A percentile compares a stretch with the other conserved stretches of the same genome.
These are phyloP conservation scores for Heteractis magnifica DNA, from an alignment of 92 coral and sea anemone species.

Conservation along the genomic window DNA sequence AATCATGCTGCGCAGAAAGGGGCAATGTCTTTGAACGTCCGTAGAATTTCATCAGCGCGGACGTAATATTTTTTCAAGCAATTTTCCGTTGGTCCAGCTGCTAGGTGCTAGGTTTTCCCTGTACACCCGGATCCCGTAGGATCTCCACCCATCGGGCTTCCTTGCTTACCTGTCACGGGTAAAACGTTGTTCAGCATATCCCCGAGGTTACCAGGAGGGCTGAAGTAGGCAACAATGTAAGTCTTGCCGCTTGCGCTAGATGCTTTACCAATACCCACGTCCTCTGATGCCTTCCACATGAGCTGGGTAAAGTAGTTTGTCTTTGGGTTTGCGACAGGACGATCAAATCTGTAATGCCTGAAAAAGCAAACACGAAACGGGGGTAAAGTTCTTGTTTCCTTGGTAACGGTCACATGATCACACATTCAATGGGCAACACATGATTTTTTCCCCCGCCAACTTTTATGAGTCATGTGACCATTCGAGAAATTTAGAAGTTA, in stretches of 20 bases:
- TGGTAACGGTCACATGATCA: no score
- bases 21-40: no score
- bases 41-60: no score
- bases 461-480: no score
- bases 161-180: constrained; percentile 83
- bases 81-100: not conserved
- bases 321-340: constrained; percentile 56
- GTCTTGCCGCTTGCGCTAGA: constrained; percentile 59
- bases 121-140: not conserved
- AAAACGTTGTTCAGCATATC: constrained; percentile 52
- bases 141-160: no score
- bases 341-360: constrained; percentile 75
- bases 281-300: constrained; percentile 72
- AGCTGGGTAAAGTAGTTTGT: constrained; percentile 81
- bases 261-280: constrained; percentile 85
- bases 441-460: no score
- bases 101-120: not conserved
- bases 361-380: not conserved
- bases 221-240: constrained; percentile 80
- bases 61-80: not conserved
- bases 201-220: constrained; percentile 50
- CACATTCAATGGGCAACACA: no score
- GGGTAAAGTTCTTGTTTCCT: no score
- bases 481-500: no score
- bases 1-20: no score